Conservation (phyloP, 1,140 invertebrate genomes). For the Luehdorfia chinensis region DNA sequence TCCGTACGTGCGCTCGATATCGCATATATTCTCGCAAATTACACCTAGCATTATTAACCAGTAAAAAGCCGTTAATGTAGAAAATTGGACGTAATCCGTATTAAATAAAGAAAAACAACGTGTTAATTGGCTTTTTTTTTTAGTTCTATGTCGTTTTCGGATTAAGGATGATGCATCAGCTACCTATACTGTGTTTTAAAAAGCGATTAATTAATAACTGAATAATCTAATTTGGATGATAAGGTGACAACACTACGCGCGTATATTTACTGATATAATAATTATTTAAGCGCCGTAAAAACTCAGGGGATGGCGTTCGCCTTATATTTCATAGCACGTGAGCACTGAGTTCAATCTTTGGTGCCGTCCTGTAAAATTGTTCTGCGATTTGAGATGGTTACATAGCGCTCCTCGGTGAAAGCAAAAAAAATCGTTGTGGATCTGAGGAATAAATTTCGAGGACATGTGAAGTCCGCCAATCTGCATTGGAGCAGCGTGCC, state of each 20-base stretch:
- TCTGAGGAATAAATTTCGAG: too few species aligned
- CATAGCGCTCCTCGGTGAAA: too few species aligned
- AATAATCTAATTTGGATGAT: conserved; percentile 11
- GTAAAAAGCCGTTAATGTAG: conserved; percentile 9
- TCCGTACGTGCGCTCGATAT: too few species aligned
- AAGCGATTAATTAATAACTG: conserved; percentile 1
- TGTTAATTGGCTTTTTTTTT: conserved; percentile 16
- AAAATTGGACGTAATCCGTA: conserved; percentile 14
- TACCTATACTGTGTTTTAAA: neutral
- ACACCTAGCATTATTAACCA: conserved; percentile 3
- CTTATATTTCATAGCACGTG: too few species aligned
- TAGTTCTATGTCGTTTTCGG: neutral
- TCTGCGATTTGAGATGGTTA: too few species aligned
- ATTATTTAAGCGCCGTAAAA: too few species aligned
- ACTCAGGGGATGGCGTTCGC: too few species aligned
- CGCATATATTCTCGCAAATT: neutral
- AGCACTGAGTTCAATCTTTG: too few species aligned
- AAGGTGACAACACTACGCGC: conserved; percentile 5
- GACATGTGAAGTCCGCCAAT: too few species aligned
- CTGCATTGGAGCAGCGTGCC: too few species aligned
- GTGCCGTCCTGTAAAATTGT: too few species aligned
- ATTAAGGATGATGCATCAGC: conserved; percentile 7
- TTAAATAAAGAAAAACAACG: conserved; percentile 15
- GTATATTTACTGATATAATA: neutral
- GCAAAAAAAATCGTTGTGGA: too few species aligned